Evolutionary conservation across 2,797 vertebrate species (phyloP), one percentile per base, ranked within the genome.

Genomic region (Protosalanx chinensis): DNA sequence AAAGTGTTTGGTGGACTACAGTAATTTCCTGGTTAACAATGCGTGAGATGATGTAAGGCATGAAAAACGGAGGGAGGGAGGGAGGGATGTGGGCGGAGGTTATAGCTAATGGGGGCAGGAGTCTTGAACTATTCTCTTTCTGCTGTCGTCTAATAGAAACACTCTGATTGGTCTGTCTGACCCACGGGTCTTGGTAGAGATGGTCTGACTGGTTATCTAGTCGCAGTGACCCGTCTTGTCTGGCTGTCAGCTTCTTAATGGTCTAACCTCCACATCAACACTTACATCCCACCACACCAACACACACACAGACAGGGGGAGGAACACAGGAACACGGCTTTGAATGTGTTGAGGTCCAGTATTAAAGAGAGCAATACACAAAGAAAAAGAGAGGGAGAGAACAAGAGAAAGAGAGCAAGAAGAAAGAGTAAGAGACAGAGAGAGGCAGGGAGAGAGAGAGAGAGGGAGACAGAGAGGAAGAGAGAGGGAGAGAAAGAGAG

Each of bases 401-500:
- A 8, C 8, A 13, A 12, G 41, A 46, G 8, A 46, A 3, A 41
- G 37, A 12, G 37, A 13, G 7, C 10, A 46, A 46, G 10, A 1
- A 27, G 23, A 27, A 27, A 27, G 23, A 27, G 23, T 27, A 27
- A 27, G 23, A 27, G 23, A 27, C 1, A 70, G 68, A 71, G 35
- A 60, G 65, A 67, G 61, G 73, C 66, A 71, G 70, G 66, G 53
- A 74, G 64, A 84, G 80, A 83, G 83, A 84, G 71, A 20, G 30
- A 12, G 51, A 32, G 20, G n/a, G n/a, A n/a, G n/a, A n/a, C n/a
- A 33, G 79, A 80, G 58, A 79, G 76, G 81, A 18, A 83, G 83
- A 85, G 81, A 73, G 76, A 76, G 75, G 64, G 49, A 74, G 61
- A 84, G 81, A 84, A 84, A 85, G 71, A 18, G 27, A n/a, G 51